Percentiles rank a stretch among this genome's conserved stretches.
phyloP scores from a whole-genome alignment of 2,113 vertebrate genomes.

The Bubo scandiacus region DNA sequence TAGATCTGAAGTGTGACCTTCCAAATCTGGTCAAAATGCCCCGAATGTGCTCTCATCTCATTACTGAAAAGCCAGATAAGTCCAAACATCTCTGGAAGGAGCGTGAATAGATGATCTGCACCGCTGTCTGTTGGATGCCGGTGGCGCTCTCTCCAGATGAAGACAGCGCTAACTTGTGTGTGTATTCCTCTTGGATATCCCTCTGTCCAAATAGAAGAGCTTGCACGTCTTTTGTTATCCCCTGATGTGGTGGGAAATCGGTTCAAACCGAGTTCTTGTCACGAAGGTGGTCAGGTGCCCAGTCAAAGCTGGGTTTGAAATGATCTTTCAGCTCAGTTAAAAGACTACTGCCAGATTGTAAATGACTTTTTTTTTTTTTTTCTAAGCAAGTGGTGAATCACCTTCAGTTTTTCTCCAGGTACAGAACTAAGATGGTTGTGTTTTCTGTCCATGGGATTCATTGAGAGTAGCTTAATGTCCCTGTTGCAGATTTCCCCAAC shows the following conservation, averaged over 20 bases:
- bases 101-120: background rate
- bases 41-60: background rate
- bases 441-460: background rate
- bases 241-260: background rate
- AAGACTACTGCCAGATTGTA: background rate
- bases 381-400: background rate
- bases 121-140: background rate
- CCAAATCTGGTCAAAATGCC: background rate
- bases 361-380: background rate
- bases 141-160: background rate
- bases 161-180: background rate
- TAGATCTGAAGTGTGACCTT: background rate
- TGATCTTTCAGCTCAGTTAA: background rate
- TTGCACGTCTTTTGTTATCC: background rate
- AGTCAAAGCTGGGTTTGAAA: background rate
- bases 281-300: accelerated
- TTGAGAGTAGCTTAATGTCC: background rate
- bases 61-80: background rate
- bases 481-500: background rate
- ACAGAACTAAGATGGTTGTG: background rate
- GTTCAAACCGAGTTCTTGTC: background rate
- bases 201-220: background rate
- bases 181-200: background rate
- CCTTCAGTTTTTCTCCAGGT: background rate
- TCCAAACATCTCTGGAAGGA: background rate